Base-by-base conservation (phyloP, 2,888 invertebrate species). In the Lithodes maja region DNA sequence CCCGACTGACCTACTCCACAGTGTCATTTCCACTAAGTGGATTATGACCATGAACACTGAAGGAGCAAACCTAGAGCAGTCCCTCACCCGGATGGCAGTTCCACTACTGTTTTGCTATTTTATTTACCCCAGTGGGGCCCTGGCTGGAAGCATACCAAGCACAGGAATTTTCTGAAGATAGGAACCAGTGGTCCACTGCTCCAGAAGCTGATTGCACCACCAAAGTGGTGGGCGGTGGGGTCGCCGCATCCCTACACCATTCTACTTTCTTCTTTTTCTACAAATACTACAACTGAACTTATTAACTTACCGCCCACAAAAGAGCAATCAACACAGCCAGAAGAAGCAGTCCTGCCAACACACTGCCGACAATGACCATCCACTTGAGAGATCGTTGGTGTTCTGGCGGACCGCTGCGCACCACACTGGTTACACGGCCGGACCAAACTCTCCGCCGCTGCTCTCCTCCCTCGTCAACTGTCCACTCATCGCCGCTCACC, bases 321-420 rank as follows among this genome's bases (percentile, higher is more conserved):
- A 96, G 94, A 93, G 96, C 96, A 92, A 97, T 96, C 69, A 98
- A 95, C 90, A 98, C 94, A 91, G 98, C 94, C 77, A 98, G 94
- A 90, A 98, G 95, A 53, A 97, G 94, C 0, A 97, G 96, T 2
- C 98, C 98, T 1, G 98, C 96, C 88, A 98, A 94, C 1, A 98
- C 95, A 83, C 98, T 96, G 77, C 97, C 96, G 97, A 98, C 98
- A 78, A 98, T 95, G 0, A 97, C 97, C 71, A 97, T 96, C 87
- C 96, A 93, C 91, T 95, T 96, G 92, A 96, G 95, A 15, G 95
- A 95, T 83, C 95, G 94, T 77, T 92, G 90, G 79, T 92, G 92
- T 50, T 92, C 92, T 49, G 92, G 92, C 2, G 83, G 71, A 1
- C 90, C 78, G 5, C 85, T 82, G 52, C 87, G 69, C 49, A 91